phyloP scores from a whole-genome alignment of 2,797 vertebrate genomes.

The Podarcis siculus region DNA sequence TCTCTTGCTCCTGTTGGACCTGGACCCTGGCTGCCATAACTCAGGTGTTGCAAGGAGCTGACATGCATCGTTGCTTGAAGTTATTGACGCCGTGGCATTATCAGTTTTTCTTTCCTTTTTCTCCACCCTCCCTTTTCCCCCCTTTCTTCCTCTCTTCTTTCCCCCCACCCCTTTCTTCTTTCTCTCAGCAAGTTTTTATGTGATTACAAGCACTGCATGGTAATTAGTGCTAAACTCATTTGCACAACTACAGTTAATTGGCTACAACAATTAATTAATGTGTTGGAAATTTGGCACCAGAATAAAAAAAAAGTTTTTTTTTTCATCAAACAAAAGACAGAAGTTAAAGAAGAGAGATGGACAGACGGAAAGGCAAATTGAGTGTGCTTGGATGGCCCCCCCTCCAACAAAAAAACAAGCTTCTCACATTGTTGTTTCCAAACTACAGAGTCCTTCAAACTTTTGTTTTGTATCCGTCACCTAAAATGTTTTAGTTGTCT shows the following conservation, averaged over 20 bases:
- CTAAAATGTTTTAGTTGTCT: conserved; percentile 34
- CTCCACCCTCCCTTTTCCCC: conserved; percentile 1
- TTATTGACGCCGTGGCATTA: background rate
- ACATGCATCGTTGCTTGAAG: conserved; percentile 6
- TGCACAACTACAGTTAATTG: conserved; percentile 99
- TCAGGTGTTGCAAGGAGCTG: background rate
- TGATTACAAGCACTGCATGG: conserved; percentile 92
- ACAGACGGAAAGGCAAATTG: conserved; percentile 35
- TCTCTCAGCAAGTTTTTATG: conserved; percentile 85
- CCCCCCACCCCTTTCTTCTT: conserved; percentile 41
- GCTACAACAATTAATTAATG: conserved; percentile 99
- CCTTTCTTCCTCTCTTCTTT: conserved; percentile 21
- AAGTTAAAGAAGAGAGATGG: conserved; percentile 52
- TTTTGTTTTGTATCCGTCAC: conserved; percentile 51
- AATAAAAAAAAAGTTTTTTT: conserved; percentile 78
- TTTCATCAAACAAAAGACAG: conserved; percentile 72
- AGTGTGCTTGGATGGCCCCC: conserved; percentile 7
- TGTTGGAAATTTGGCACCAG: conserved; percentile 98
- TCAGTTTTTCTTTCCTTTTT: background rate
- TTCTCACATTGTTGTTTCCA: conserved; percentile 54
- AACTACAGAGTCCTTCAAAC: conserved; percentile 67
- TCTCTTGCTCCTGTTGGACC: background rate
- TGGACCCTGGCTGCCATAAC: background rate
- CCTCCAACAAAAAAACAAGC: conserved; percentile 50
- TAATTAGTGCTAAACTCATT: conserved; percentile 99